Evolutionary conservation across 2,888 invertebrate genomes (phyloP), one percentile per base, ranked within the genome.

Genomic region (Pantelozetes paolii): DNA sequence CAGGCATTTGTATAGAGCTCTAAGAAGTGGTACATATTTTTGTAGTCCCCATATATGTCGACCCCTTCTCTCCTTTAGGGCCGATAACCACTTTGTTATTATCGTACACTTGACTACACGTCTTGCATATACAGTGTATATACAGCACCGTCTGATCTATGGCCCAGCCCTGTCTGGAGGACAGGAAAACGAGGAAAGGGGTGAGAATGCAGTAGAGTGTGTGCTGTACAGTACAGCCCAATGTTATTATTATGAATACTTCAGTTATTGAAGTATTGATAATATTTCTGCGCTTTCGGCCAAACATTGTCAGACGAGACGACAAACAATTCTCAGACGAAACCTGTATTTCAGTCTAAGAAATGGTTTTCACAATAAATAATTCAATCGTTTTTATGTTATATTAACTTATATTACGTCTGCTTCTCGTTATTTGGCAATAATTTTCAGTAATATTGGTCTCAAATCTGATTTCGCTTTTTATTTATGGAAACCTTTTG

Each of bases 161-260:
- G 18, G 48, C n/a, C 48, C 48, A 48, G 48, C 57, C 57, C 57
- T 57, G 57, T 57, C 57, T 57, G 57, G 57, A 57, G 57, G 11
- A 57, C 57, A 57, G 57, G 57, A 57, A 57, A 57, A 57, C 6
- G 15, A 26, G 57, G 57, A 57, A 57, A 57, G 57, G 57, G 57
- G 57, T 57, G 57, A 57, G n/a, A 26, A 23, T n/a, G n/a, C 20
- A 57, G 57, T 57, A 26, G 23, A 57, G 26, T 57, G 26, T 26
- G 26, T 9, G 6, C 20, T 6, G 6, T 15, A 57, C 15, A 26
- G 23, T n/a, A n/a, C n/a, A n/a, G n/a, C n/a, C 36, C 36, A 36
- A 36, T 36, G 11, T 36, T 57, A 23, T 23, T 23, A 57, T 57
- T 57, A 57, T 57, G 6, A 57, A 57, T 26, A 57, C 57, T 57